Base-by-base conservation (phyloP, 2,113 vertebrate species). In the Xyrauchen texanus region DNA sequence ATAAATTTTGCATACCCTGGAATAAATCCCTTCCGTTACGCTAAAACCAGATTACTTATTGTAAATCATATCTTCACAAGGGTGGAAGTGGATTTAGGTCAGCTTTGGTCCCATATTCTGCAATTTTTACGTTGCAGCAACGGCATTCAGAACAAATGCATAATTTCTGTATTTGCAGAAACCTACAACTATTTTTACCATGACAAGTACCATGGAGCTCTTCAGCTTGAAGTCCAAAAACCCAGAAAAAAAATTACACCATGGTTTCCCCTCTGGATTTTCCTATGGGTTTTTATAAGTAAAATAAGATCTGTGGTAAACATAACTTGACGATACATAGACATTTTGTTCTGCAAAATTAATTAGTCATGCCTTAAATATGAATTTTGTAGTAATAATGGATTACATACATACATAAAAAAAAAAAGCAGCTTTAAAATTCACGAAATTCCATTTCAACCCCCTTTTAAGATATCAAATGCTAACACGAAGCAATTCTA, bases 11-110 rank as follows among this genome's bases (percentile, higher is more conserved):
- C 47, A 15, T 62, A 34, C 21, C 21, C 21, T 34, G 21, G 21
- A 34, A 34, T 78, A 53, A 10, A 42, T n/a, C 9, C 6, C 52
- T 76, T 70, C 60, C 58, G 21, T 62, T 65, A 66, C 61, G 67
- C 44, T 42, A n/a, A 52, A 16, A 76, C 49, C 5, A 13, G 53
- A 21, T 13, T 34, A 45, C 5, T 58, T 21, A 72, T 21, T 60
- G 3, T 12, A 52, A 42, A 61, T 52, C 11, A 16, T 62, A 9
- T 11, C 11, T 49, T 34, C 21, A 34, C 21, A 34, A 34, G 21
- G 6, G 0, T 55, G 10, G 11, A 63, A 8, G 0, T 34, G 21
- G 21, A 34, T 34, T 77, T 68, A 44, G 21, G 52, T 47, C 9
- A 8, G 51, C 4, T 12, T 47, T 62, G 44, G n/a, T 62, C 46